Evolutionary conservation across 1,140 invertebrate species (phyloP), one percentile per base, ranked within the genome.

Genomic region (Trichoplusia ni): DNA sequence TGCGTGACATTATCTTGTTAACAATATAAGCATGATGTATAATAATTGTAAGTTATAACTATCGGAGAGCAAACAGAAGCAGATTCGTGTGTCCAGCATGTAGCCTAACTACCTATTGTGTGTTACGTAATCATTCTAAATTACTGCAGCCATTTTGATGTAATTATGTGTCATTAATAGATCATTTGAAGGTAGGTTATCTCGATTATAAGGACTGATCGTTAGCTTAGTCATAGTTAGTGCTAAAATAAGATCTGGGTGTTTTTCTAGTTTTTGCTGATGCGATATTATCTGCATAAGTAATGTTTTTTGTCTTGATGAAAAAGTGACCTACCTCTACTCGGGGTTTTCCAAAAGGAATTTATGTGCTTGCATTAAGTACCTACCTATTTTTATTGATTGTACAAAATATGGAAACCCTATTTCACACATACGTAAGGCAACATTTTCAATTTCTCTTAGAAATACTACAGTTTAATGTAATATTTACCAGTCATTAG

Each of bases 401-500:
- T n/a, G n/a, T n/a, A 44, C 21, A 25, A 44, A 44, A 7, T 25
- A 44, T n/a, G n/a, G n/a, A 40, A 14, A 40, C 9, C 19, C 2
- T 11, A 13, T 27, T 27, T 27, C 23, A 27, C 46, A 31, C 4
- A 25, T 23, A 44, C 9, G 6, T 40, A 44, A 18, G 16, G n/a
- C 23, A n/a, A n/a, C 16, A 14, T 16, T 9, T 25, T 29, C 46
- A 49, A 31, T 49, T 49, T 49, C 46, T 49, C 46, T 14, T 29
- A 49, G 9, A 9, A 49, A 27, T n/a, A 18, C 25, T 27, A 49
- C 46, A 31, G 21, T 49, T 49, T 49, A 13, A 49, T 11, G 46
- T 47, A 47, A 47, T 31, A 47, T 47, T n/a, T 46, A 29, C 7
- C 4, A 47, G 44, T 47, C 44, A 47, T 31, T 47, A 31, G 44